Evolutionary conservation across 1,140 invertebrate species (phyloP).

Genomic region (Harpegnathos saltator): DNA sequence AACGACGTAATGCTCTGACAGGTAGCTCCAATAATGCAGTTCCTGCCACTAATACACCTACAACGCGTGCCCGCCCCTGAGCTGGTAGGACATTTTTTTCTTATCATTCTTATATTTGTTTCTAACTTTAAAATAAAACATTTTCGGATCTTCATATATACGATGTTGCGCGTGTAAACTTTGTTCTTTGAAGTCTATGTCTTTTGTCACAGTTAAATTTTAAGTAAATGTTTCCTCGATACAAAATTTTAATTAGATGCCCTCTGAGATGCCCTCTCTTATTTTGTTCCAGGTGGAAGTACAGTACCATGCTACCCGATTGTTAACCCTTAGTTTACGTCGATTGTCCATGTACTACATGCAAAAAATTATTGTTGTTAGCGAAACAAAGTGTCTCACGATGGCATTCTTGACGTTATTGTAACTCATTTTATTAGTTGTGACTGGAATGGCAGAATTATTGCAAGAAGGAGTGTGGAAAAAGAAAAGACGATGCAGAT

Average conservation of each 20-base stretch:
- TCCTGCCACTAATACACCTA: constrained; percentile 82
- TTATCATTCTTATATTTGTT: constrained; percentile 1
- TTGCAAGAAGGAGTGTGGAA: constrained; percentile 56
- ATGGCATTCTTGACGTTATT: constrained; percentile 81
- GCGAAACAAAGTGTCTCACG: constrained; percentile 78
- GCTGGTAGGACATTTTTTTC: constrained; percentile 78
- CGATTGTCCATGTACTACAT: constrained; percentile 83
- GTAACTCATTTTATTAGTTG: constrained; percentile 78
- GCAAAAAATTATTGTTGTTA: constrained; percentile 84
- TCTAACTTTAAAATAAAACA: too few relatives aligned
- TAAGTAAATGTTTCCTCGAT: too few relatives aligned
- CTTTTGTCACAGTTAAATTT: too few relatives aligned
- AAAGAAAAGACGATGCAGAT: constrained; percentile 69
- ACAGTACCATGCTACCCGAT: constrained; percentile 83
- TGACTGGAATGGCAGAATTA: constrained; percentile 60
- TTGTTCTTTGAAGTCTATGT: too few relatives aligned
- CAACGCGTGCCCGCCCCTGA: constrained; percentile 84
- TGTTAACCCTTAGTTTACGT: constrained; percentile 85
- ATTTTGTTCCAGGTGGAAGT: constrained; percentile 80
- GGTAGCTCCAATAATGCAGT: constrained; percentile 82
- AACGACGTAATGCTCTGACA: constrained; percentile 82
- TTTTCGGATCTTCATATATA: too few relatives aligned
- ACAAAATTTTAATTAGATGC: too few relatives aligned
- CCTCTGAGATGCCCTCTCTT: not conserved
- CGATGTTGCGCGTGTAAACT: too few relatives aligned